Evolutionary conservation across 2,888 invertebrate genomes (phyloP), one percentile per base, ranked within the genome.

Genomic region (Plusia festucae): DNA sequence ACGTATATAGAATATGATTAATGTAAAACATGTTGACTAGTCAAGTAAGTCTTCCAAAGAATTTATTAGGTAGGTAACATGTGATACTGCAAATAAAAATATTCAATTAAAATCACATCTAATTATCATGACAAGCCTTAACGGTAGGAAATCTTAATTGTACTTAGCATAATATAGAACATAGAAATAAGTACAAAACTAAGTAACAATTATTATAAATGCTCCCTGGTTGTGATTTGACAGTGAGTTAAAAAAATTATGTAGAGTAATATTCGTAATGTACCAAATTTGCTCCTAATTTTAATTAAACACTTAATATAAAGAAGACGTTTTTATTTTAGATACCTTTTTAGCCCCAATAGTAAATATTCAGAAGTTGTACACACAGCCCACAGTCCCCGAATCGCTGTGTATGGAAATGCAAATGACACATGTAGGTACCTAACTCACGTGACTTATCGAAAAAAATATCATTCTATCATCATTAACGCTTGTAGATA

Each of bases 21-120:
- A 70, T 76, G 62, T 54, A 34, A 71, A 71, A 71, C 58, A 70
- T 69, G 73, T 81, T 78, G 61, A 78, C 79, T 79, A 79, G 79
- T 79, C 79, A 79, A 68, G 54, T 72, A 66, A 65, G 27, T 74
- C 59, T 61, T 65, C 74, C 74, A 73, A 74, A 74, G 73, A 77
- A 68, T 76, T 72, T 77, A 51, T 54, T 62, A 55, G 20, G 53
- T 72, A 60, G 53, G 27, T 34, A 40, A 40, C 40, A 18, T 67
- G 72, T 71, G 76, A 65, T 65, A 71, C 24, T 65, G 59, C 55
- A 73, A 51, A 65, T 72, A 66, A 30, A 32, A 65, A 60, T 56
- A 18, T 16, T 11, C 55, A 34, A 53, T 59, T 76, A 52, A 60
- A 55, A 58, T 52, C 49, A 49, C 49, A 40, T 49, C 40, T 49